A percentile compares a stretch with the other conserved stretches of the same genome.
Conservation (phyloP, 2,113 vertebrate species). For the Xerus inauris region DNA sequence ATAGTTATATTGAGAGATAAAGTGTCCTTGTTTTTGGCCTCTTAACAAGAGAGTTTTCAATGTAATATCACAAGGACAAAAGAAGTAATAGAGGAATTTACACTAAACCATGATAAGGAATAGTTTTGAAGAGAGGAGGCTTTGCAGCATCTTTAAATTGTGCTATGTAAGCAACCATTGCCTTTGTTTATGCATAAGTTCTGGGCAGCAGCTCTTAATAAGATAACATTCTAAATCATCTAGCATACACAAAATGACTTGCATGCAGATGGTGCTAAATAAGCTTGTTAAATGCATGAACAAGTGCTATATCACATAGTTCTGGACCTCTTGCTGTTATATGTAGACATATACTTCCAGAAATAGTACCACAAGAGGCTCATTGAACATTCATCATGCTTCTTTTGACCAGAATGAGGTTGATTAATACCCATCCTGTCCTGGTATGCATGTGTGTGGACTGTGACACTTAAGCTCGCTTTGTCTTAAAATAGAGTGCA, state of each 20-base stretch:
- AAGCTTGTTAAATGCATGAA: conserved; percentile 9
- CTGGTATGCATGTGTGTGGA: background rate
- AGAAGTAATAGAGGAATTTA: background rate
- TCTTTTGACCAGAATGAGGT: background rate
- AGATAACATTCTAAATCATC: conserved; percentile 25
- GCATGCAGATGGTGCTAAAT: conserved; percentile 33
- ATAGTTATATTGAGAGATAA: background rate
- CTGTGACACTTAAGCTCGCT: background rate
- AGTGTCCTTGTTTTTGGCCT: background rate
- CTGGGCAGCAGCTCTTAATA: background rate
- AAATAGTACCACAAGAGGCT: background rate
- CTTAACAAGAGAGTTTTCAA: background rate
- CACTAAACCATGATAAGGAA: background rate
- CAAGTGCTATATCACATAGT: background rate
- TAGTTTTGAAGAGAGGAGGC: background rate
- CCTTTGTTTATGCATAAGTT: background rate
- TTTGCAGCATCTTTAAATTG: background rate
- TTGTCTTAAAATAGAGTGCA: conserved; percentile 9
- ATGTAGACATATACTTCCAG: background rate
- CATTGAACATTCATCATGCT: background rate
- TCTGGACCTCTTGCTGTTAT: background rate
- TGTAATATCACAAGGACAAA: background rate
- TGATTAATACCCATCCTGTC: background rate
- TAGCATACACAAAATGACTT: conserved; percentile 18
- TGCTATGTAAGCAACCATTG: background rate